Evolutionary conservation across 2,888 invertebrate genomes (phyloP), one percentile per base, ranked within the genome.

Genomic region (Camponotus fellah): DNA sequence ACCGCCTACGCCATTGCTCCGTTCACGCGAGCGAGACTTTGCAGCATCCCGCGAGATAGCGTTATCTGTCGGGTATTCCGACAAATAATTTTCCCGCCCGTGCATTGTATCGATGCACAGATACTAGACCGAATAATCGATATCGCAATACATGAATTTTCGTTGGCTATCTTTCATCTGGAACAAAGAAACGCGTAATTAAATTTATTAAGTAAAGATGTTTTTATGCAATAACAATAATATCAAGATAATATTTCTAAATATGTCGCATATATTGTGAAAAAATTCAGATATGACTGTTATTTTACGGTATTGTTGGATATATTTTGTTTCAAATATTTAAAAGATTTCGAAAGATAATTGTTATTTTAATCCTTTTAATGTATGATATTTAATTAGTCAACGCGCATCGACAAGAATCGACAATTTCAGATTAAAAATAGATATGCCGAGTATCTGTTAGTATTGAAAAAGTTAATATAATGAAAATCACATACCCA

Each of bases 1-100:
- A 89, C 91, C 93, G 92, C 93, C 93, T 92, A 93, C 93, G 93
- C 93, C 93, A 93, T 93, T 93, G 91, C 91, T 92, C 88, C 83
- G 86, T 87, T 87, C 89, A 79, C 85, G 65, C 71, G 12, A 21
- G 14, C 56, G 21, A 76, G 83, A 66, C 81, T 92, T 72, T 65
- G 60, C 87, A 87, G 80, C 88, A 91, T 92, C 90, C 89, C 92
- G 85, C 88, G 75, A 93, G 92, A 87, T 91, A 87, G 90, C 91
- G 91, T 85, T 89, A 92, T 85, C 87, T 91, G 89, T 91, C 91
- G 92, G 92, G 89, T 84, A 14, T 56, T 9, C 10, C 21, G 5
- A 17, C 49, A 69, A 34, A 69, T 53, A 9, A 37, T 17, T n/a
- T 43, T 9, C n/a, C 40, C 32, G 26, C 49, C 58, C 14, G 40